A percentile compares a stretch with the other conserved stretches of the same genome.
phyloP scores from a whole-genome alignment of 2,797 vertebrate genomes.

The Melanotaenia maccullochi region DNA sequence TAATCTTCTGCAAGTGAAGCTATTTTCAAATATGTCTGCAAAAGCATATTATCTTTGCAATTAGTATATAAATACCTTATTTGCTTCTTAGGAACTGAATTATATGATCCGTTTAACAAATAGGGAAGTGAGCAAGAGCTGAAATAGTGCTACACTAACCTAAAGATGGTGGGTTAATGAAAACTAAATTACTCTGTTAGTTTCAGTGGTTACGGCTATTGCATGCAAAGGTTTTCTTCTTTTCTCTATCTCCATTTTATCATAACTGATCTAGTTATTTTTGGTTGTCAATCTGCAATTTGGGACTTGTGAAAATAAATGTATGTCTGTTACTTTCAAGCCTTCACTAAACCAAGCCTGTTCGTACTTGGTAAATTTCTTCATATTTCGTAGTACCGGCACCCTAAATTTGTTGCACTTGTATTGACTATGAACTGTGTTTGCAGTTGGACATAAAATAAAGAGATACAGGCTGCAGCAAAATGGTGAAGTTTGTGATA shows the following conservation, averaged over 20 bases:
- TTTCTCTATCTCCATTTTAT: neutral
- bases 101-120: conserved; percentile 5
- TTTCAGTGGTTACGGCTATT: conserved; percentile 3
- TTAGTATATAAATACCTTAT: neutral
- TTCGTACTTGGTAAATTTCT: neutral
- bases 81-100: neutral
- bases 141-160: neutral
- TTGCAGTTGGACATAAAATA: too few relatives aligned
- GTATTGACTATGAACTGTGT: neutral
- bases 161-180: neutral
- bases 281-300: neutral
- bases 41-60: neutral
- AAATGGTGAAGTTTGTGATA: neutral
- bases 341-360: neutral
- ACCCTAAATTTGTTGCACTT: neutral
- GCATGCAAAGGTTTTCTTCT: neutral
- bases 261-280: neutral
- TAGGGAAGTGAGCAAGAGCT: conserved; percentile 18
- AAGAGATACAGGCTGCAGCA: neutral
- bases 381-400: neutral
- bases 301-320: neutral
- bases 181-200: neutral
- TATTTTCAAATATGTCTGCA: conserved; percentile 14
- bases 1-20: conserved; percentile 9
- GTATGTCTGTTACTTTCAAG: neutral